Evolutionary conservation across 1,140 invertebrate species (phyloP).

Genomic region (Sarcophaga peregrina): DNA sequence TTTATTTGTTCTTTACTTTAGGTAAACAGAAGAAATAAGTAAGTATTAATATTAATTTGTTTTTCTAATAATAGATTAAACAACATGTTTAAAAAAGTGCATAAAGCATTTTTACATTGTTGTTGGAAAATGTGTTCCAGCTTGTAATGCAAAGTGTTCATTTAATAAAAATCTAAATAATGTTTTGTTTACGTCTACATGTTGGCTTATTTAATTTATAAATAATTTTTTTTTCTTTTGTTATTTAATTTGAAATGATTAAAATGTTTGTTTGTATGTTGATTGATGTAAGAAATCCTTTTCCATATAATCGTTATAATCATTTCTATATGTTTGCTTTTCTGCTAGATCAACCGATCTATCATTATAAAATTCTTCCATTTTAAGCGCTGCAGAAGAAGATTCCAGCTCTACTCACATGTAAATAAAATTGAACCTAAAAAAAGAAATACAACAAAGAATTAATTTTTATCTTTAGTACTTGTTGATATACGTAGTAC

Average conservation of each 20-base stretch:
- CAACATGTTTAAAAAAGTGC: neutral
- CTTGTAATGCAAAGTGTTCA: neutral
- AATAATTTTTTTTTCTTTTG: constrained; percentile 22
- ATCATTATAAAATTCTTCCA: constrained; percentile 2
- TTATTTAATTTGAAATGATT: constrained; percentile 30
- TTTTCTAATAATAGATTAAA: neutral
- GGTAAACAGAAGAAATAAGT: constrained; percentile 3
- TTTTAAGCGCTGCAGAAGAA: neutral
- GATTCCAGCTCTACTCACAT: constrained; percentile 69
- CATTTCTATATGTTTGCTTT: neutral
- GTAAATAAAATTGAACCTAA: constrained; percentile 79
- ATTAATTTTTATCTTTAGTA: no score
- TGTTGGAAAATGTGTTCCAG: neutral
- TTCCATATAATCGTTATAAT: constrained; percentile 31
- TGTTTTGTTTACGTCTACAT: constrained; percentile 18
- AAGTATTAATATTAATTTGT: neutral
- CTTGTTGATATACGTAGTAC: no score
- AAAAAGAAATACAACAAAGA: constrained; percentile 57
- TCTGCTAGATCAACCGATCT: neutral
- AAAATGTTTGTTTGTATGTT: constrained; percentile 5
- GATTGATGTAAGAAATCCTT: constrained; percentile 1
- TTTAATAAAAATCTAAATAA: constrained; percentile 32
- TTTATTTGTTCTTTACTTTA: constrained; percentile 7
- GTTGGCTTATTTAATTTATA: constrained; percentile 2
- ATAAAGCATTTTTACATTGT: neutral